phyloP scores from a whole-genome alignment of 2,113 vertebrate species.

The Tautogolabrus adspersus region DNA sequence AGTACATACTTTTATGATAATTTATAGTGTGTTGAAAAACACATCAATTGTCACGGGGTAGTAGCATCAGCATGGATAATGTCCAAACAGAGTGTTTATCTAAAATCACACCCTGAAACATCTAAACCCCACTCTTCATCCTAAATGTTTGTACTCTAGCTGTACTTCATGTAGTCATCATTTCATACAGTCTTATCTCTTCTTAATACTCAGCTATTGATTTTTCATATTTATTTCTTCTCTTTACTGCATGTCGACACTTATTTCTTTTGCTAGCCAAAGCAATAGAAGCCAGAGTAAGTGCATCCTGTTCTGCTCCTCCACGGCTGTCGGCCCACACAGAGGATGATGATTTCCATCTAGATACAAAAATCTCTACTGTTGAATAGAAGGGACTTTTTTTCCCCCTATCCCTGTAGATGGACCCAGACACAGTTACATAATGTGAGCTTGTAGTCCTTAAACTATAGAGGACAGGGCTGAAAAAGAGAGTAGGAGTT shows the following conservation, averaged over 20 bases:
- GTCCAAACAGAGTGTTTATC: no score
- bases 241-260: neutral
- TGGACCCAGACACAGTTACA: slow-evolving; percentile 36
- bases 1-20: no score
- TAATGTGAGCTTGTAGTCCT: slow-evolving; percentile 35
- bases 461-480: slow-evolving; percentile 13
- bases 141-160: no score
- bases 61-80: no score
- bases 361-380: slow-evolving; percentile 15
- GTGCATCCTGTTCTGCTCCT: neutral
- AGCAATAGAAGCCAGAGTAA: neutral
- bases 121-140: no score
- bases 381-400: slow-evolving; percentile 37
- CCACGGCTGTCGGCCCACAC: neutral
- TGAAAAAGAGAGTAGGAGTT: neutral
- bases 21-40: no score
- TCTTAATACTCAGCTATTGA: slow-evolving; percentile 9
- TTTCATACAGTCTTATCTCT: neutral
- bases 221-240: slow-evolving; percentile 7
- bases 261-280: neutral
- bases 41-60: no score
- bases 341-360: slow-evolving; percentile 2
- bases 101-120: no score
- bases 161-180: neutral
- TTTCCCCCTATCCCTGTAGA: slow-evolving; percentile 21